These are phyloP conservation scores for Erythrolamprus reginae DNA, from an alignment of 2,113 vertebrate genomes.

Conservation along the genomic window DNA sequence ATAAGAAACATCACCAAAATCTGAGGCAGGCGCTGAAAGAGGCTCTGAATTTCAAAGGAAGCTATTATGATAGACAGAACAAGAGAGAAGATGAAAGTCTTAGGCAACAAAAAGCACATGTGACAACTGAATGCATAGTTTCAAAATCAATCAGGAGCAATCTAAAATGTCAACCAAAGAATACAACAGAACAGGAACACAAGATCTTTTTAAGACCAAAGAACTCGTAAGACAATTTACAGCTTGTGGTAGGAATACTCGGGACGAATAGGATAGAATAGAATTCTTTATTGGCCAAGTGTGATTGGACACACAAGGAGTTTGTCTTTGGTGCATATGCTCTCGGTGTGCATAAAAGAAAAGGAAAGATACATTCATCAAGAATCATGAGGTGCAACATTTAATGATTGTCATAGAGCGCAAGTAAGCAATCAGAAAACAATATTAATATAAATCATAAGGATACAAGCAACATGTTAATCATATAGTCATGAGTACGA, in stretches of 20 bases:
- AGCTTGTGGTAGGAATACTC: not conserved
- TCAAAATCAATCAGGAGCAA: not conserved
- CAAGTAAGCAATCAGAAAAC: too few relatives aligned
- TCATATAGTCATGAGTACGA: too few relatives aligned
- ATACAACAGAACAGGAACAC: not conserved
- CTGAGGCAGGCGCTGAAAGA: not conserved
- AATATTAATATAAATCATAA: too few relatives aligned
- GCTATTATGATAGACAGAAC: not conserved
- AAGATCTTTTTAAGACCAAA: not conserved
- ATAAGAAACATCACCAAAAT: not conserved
- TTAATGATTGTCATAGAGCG: too few relatives aligned
- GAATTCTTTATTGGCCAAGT: too few relatives aligned
- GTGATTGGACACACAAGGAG: too few relatives aligned
- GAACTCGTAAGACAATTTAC: not conserved
- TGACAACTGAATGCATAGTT: not conserved
- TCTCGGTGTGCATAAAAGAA: too few relatives aligned
- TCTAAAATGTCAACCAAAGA: not conserved
- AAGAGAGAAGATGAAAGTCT: not conserved
- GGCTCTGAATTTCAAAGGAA: not conserved
- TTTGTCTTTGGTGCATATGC: too few relatives aligned
- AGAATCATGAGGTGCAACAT: too few relatives aligned
- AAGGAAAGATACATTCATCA: too few relatives aligned
- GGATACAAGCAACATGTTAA: too few relatives aligned
- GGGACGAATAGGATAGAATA: too few relatives aligned
- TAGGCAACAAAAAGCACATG: not conserved